Evolutionary conservation across 2,888 invertebrate species (phyloP).

Genomic region (Athalia circularis): DNA sequence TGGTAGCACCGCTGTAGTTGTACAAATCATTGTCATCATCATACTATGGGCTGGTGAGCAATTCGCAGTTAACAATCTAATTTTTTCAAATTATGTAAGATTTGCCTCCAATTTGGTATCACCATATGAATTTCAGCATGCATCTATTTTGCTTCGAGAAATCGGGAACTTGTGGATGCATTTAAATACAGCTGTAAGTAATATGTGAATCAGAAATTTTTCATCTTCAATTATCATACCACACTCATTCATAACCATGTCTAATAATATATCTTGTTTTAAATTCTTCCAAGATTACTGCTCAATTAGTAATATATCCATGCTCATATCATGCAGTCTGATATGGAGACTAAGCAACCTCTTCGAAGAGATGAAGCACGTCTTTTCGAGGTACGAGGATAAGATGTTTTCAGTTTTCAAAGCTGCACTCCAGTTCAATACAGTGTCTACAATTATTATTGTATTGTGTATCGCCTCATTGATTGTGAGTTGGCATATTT

Average conservation of each 20-base stretch:
- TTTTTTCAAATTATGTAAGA: background rate
- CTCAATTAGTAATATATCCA: background rate
- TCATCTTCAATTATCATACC: background rate
- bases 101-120: background rate
- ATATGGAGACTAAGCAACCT: conserved; percentile 7
- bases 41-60: background rate
- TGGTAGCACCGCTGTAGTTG: background rate
- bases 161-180: background rate
- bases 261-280: background rate
- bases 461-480: background rate
- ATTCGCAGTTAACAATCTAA: background rate
- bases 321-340: background rate
- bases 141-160: conserved; percentile 2
- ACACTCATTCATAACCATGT: background rate
- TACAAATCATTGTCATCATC: conserved; percentile 8
- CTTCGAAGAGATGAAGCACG: conserved; percentile 11
- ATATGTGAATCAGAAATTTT: background rate
- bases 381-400: conserved; percentile 21
- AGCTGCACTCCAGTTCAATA: conserved; percentile 9
- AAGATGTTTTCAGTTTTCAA: background rate
- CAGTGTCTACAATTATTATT: conserved; percentile 14
- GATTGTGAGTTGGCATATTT: background rate
- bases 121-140: background rate
- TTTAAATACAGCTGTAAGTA: conserved; percentile 25
- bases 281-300: conserved; percentile 20